phyloP scores from a whole-genome alignment of 2,888 invertebrate species.

The Heliconius erato region DNA sequence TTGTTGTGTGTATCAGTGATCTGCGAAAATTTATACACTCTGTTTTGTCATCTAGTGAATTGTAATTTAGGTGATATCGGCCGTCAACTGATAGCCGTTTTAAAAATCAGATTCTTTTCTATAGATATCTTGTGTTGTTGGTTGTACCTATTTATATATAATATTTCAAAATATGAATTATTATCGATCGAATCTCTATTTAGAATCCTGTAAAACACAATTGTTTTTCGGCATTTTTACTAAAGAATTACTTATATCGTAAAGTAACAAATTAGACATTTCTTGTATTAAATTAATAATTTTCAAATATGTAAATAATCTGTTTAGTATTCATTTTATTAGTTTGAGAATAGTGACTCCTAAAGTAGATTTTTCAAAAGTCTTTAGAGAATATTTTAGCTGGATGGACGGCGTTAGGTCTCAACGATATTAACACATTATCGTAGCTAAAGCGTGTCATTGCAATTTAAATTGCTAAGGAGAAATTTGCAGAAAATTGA shows the following conservation, averaged over 20 bases:
- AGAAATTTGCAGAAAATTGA: neutral
- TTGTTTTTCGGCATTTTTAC: too few species aligned
- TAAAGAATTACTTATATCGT: too few species aligned
- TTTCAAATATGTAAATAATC: neutral
- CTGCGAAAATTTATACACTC: constrained; percentile 11
- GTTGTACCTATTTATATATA: neutral
- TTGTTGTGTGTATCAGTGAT: constrained; percentile 34
- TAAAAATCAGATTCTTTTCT: neutral
- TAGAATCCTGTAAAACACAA: too few species aligned
- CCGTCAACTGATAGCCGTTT: neutral
- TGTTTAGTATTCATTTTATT: neutral
- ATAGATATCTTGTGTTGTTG: neutral
- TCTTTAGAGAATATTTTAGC: neutral
- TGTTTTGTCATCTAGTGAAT: neutral
- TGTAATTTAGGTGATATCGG: neutral
- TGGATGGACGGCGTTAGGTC: neutral
- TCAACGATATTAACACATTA: constrained; percentile 4
- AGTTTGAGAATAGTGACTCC: neutral
- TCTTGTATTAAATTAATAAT: neutral
- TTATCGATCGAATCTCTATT: too few species aligned
- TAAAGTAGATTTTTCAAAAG: neutral
- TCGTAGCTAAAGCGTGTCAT: constrained; percentile 3
- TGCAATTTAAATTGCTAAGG: neutral
- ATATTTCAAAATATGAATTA: neutral
- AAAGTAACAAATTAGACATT: too few species aligned